Evolutionary conservation across 2,113 vertebrate genomes (phyloP).

Genomic region (Myxocyprinus asiaticus): DNA sequence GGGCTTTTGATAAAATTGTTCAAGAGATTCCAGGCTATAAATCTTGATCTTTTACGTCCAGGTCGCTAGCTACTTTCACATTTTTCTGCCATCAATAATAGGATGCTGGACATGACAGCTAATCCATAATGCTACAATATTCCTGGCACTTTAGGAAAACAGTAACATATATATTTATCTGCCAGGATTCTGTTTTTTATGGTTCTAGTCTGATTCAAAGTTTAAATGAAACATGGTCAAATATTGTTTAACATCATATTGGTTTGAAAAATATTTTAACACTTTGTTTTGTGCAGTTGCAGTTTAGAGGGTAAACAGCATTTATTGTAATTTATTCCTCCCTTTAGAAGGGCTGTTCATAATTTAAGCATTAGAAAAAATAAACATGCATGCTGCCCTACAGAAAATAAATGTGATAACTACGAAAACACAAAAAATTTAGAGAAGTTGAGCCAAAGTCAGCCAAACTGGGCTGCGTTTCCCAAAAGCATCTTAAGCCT

Average conservation of each 20-base stretch:
- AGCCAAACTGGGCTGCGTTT: too few relatives aligned
- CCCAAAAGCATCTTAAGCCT: too few relatives aligned
- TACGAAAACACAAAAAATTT: too few relatives aligned
- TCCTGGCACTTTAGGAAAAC: conserved; percentile 81
- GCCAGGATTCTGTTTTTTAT: conserved; percentile 52
- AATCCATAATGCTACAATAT: conserved; percentile 92
- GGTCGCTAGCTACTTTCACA: conserved; percentile 93
- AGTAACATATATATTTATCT: conserved; percentile 78
- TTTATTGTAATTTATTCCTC: neutral
- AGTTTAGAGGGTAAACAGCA: neutral
- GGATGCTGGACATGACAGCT: conserved; percentile 84
- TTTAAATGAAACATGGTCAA: neutral
- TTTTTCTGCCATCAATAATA: conserved; percentile 95
- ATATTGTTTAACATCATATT: neutral
- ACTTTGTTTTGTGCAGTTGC: neutral
- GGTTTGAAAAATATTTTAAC: neutral
- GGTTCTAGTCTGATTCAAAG: conserved; percentile 27
- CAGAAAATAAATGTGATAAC: too few relatives aligned
- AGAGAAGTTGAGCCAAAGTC: too few relatives aligned
- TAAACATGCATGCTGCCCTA: too few relatives aligned
- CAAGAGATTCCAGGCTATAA: conserved; percentile 98
- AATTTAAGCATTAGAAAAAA: too few relatives aligned
- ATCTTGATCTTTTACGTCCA: conserved; percentile 97
- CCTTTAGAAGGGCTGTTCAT: too few relatives aligned
- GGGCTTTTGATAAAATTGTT: conserved; percentile 99